These are phyloP conservation scores for Microctonus hyperodae DNA, from an alignment of 2,888 invertebrate species.

Conservation along the genomic window DNA sequence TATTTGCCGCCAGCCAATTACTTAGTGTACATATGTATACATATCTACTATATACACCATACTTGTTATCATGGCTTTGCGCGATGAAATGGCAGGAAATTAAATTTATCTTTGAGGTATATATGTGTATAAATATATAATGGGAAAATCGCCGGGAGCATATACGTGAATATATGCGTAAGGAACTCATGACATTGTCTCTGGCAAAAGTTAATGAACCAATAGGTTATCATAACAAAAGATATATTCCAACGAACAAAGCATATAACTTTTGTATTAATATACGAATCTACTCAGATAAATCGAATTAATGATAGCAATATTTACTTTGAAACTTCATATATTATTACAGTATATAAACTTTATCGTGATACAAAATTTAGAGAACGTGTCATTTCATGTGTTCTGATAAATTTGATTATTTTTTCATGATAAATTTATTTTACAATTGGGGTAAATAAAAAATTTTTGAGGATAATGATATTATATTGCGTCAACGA, in stretches of 20 bases:
- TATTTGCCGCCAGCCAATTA: slow-evolving; percentile 42
- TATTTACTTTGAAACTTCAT: slow-evolving; percentile 1
- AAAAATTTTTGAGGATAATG: neutral
- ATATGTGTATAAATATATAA: no score
- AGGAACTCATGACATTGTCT: neutral
- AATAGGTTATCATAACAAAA: neutral
- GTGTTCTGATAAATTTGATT: no score
- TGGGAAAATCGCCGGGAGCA: no score
- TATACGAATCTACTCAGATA: neutral
- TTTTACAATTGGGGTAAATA: no score
- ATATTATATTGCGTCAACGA: neutral
- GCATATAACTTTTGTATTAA: neutral
- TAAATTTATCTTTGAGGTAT: slow-evolving; percentile 40
- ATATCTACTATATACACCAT: slow-evolving; percentile 7
- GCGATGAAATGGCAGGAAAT: slow-evolving; percentile 39
- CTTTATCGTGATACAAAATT: neutral
- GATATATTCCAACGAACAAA: neutral
- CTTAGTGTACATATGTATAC: slow-evolving; percentile 34
- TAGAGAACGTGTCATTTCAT: neutral
- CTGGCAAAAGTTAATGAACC: slow-evolving; percentile 32
- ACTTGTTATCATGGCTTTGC: slow-evolving; percentile 17
- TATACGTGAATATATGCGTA: neutral
- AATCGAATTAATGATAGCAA: slow-evolving; percentile 3
- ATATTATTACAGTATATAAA: no score
- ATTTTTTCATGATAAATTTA: no score